Conservation (phyloP, 2,797 vertebrate species). For the Siniperca obscura region DNA sequence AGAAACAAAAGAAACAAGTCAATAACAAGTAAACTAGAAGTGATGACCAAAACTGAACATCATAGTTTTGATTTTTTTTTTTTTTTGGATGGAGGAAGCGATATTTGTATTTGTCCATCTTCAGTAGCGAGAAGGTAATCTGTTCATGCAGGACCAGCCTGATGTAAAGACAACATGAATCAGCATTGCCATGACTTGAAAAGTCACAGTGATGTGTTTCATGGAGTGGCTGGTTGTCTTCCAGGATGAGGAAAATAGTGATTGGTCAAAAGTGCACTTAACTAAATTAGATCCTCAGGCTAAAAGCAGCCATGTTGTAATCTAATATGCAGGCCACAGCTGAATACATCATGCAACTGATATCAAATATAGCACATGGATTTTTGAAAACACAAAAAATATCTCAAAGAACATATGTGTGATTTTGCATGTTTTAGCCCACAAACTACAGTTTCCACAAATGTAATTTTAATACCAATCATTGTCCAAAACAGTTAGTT, state of each 20-base stretch:
- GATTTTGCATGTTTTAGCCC: not conserved
- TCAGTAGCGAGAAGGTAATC: not conserved
- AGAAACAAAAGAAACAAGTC: not conserved
- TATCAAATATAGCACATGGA: not conserved
- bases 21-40: not conserved
- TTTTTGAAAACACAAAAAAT: not conserved
- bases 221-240: constrained; percentile 20
- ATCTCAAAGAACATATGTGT: no score
- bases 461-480: not conserved
- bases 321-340: constrained; percentile 7
- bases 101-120: not conserved
- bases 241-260: constrained; percentile 26
- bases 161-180: constrained; percentile 8
- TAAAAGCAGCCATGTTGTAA: constrained; percentile 26
- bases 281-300: constrained; percentile 31
- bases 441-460: not conserved
- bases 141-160: not conserved
- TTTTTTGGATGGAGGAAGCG: not conserved
- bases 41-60: not conserved
- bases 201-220: not conserved
- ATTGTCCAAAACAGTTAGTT: not conserved
- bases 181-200: not conserved
- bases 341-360: not conserved
- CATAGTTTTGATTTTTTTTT: not conserved
- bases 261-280: constrained; percentile 14